These are phyloP conservation scores for Gambelia wislizenii DNA, from an alignment of 2,797 vertebrate species.

Conservation along the genomic window DNA sequence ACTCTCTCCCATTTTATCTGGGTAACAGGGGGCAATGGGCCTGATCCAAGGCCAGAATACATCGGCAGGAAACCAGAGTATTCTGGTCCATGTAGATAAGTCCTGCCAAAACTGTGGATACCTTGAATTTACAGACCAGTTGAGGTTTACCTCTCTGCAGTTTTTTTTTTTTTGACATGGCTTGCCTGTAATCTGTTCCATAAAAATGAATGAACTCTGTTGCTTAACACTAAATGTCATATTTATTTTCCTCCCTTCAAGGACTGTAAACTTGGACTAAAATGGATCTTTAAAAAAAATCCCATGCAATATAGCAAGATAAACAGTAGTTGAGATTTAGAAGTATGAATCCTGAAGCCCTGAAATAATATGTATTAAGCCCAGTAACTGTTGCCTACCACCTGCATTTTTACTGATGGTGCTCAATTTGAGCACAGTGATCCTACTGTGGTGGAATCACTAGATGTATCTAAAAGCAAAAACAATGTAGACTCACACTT, in stretches of 20 bases:
- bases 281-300: background rate
- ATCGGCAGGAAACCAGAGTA: too few species aligned
- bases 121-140: background rate
- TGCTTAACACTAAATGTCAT: background rate
- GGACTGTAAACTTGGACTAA: background rate
- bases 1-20: too few species aligned
- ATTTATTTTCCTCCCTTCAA: slow-evolving; percentile 20
- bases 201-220: background rate
- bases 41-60: too few species aligned
- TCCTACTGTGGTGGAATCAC: background rate
- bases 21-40: too few species aligned
- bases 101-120: background rate
- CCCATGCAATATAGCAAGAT: background rate
- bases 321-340: background rate
- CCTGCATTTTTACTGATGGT: slow-evolving; percentile 24
- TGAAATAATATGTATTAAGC: slow-evolving; percentile 3
- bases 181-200: background rate
- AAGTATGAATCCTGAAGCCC: background rate
- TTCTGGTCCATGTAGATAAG: too few species aligned
- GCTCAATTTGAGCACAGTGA: background rate
- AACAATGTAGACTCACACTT: background rate
- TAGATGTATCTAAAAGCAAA: background rate
- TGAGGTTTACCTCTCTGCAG: background rate
- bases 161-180: background rate
- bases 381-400: background rate